A percentile compares a stretch with the other conserved stretches of the same genome.
Evolutionary conservation across 2,797 vertebrate genomes (phyloP).

Genomic region (Pelodytes ibericus): DNA sequence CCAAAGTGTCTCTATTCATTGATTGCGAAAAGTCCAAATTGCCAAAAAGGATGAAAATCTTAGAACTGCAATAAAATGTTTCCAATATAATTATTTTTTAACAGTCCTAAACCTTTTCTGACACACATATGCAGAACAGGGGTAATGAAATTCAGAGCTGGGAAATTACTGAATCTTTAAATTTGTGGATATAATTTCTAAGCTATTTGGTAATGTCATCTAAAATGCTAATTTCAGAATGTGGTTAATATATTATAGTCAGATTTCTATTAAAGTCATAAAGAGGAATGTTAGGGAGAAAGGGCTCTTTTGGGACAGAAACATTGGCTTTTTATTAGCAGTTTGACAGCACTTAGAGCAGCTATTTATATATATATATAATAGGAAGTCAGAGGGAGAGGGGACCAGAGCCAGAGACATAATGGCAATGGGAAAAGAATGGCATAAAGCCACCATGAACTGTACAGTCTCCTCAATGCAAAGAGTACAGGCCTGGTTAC

Average conservation of each 20-base stretch:
- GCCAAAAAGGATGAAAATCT: too few relatives aligned
- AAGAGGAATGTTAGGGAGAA: conserved; percentile 55
- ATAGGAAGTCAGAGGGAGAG: conserved; percentile 55
- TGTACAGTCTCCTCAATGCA: background rate
- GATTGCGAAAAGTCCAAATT: too few relatives aligned
- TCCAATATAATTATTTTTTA: background rate
- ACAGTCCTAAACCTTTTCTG: background rate
- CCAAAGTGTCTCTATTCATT: too few relatives aligned
- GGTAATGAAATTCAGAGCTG: background rate
- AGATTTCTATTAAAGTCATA: conserved; percentile 54
- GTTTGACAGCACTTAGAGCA: conserved; percentile 68
- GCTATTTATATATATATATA: conserved; percentile 67
- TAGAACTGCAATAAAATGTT: too few relatives aligned
- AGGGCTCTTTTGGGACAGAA: conserved; percentile 69
- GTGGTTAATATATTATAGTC: conserved; percentile 47
- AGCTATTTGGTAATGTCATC: conserved; percentile 46
- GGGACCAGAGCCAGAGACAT: conserved; percentile 55
- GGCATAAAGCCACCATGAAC: background rate
- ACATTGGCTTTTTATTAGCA: conserved; percentile 68
- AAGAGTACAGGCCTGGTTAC: background rate
- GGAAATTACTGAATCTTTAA: background rate
- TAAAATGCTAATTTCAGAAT: conserved; percentile 52
- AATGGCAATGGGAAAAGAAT: conserved; percentile 11
- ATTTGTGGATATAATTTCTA: conserved; percentile 30
- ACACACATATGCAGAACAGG: background rate